Percentiles rank a stretch among this genome's conserved stretches.
Evolutionary conservation across 2,113 vertebrate genomes (phyloP).

Genomic region (Pitta sordida): DNA sequence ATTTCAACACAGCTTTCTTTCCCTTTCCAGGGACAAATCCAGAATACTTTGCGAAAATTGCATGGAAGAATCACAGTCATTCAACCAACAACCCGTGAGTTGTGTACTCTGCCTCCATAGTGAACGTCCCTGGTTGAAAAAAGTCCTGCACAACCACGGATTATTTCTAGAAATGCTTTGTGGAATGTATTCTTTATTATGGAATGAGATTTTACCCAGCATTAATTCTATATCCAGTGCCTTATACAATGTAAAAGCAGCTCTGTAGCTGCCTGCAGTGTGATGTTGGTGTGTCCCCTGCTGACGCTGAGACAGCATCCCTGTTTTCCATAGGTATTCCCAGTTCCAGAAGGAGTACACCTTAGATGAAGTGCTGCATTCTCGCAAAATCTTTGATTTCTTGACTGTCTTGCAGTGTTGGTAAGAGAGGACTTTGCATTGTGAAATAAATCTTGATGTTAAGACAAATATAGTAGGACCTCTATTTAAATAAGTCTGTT

Average conservation of each 20-base stretch:
- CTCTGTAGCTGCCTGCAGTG: background rate
- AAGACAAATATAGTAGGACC: background rate
- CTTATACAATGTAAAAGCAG: background rate
- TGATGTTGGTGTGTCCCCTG: background rate
- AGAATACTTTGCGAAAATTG: constrained; percentile 97
- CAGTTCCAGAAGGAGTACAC: constrained; percentile 91
- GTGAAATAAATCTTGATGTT: constrained; percentile 15
- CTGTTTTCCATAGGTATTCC: constrained; percentile 80
- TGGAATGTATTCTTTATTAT: background rate
- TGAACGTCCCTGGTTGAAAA: background rate
- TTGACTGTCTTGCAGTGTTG: constrained; percentile 94
- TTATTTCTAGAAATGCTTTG: background rate
- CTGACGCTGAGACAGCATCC: background rate
- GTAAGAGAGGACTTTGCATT: constrained; percentile 72
- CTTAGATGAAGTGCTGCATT: constrained; percentile 85
- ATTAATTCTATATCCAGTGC: background rate
- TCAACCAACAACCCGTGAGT: constrained; percentile 96
- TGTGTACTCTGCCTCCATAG: background rate
- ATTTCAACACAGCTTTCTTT: background rate
- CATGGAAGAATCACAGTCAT: constrained; percentile 98
- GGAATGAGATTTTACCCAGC: background rate
- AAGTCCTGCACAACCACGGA: background rate
- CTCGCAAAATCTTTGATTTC: constrained; percentile 85
- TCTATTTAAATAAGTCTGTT: background rate
- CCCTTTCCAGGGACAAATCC: constrained; percentile 83